Base-by-base conservation (phyloP, 2,888 invertebrate genomes). In the Nematopogon swammerdamellus region DNA sequence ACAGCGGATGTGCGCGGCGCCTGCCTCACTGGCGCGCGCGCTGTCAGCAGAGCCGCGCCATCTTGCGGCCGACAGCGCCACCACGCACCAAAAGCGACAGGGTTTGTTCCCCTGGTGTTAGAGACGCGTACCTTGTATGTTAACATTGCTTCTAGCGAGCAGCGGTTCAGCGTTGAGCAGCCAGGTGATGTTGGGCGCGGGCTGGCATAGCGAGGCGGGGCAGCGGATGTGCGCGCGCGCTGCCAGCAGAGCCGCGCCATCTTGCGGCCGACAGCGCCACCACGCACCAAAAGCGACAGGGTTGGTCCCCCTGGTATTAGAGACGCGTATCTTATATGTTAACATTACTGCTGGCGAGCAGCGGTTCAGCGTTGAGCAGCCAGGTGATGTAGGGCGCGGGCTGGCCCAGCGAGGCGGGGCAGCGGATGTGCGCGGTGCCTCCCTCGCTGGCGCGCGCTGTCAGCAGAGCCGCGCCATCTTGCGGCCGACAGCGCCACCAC, bases 341-440 rank as follows among this genome's bases (percentile, higher is more conserved):
- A 14, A 36, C 14, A 14, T 36, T 36, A 14, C 11, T 14, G 36
- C 67, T 70, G 18, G 55, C 81, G 48, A 73, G 69, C 36, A 94
- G 80, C 2, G 86, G 82, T 54, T 87, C 85, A 0, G 93, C 92
- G 63, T 96, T 95, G 49, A 94, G 84, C 52, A 95, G 76, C 96
- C 96, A 96, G 55, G 87, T 85, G 30, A 93, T 81, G 3, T 76
- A n/a, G n/a, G 95, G 95, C 43, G 83, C 72, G 0, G 95, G 95
- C 46, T 85, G 83, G 0, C 94, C 95, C 8, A 76, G 80, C 0
- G 87, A 85, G 2, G 66, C 65, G 47, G 91, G 91, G 43, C 84
- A 82, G 0, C 65, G 59, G 1, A 77, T 62, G 10, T 63, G 64
- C 1, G 72, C 75, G 3, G 58, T 61, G 0, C 65, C 62, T 11